Base-by-base conservation (phyloP, 1,140 invertebrate genomes). In the Neotoxoptera formosana region DNA sequence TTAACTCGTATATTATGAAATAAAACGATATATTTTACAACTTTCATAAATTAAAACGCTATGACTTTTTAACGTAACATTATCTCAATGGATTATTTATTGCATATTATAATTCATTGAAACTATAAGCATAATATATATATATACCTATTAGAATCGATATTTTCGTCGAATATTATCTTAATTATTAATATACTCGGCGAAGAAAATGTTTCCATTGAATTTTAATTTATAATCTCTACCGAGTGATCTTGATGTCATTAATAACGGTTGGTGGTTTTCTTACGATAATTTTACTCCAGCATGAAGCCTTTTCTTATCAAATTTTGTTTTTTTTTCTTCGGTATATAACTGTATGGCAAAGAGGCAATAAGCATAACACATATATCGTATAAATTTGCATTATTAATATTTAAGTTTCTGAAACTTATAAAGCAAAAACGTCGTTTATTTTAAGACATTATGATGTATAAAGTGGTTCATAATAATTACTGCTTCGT, bases 361-460 rank as follows among this genome's bases (percentile, higher is more conserved):
- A 83, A 36, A 83, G 41, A 83, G 81, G 20, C 41, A 41, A 83
- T 21, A 41, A 23, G 21, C 81, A 41, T 41, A 8, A 23, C 23
- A 83, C 81, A 83, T 41, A 41, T 83, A 41, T 83, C 41, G 17
- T 83, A 41, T 41, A 83, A 41, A 83, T 83, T 83, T 83, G 36
- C 81, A 83, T 83, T 83, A 83, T 83, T 83, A 83, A 41, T 83
- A 23, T 41, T 41, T 20, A 83, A 83, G 81, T 83, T 83, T 41
- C 34, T n/a, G 81, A 83, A 36, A 83, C 81, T 83, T 83, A 41
- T 11, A 83, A 83, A 7, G 81, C 23, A 23, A 7, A 41, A 83
- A 83, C 81, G 36, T 41, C 7, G 34, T 83, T 34, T 83, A 20
- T 41, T 83, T 83, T 36, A 83, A 83, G 21, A 83, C 7, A 83